Evolutionary conservation across 2,797 vertebrate genomes (phyloP), one percentile per base, ranked within the genome.

Genomic region (Acropternis orthonyx): DNA sequence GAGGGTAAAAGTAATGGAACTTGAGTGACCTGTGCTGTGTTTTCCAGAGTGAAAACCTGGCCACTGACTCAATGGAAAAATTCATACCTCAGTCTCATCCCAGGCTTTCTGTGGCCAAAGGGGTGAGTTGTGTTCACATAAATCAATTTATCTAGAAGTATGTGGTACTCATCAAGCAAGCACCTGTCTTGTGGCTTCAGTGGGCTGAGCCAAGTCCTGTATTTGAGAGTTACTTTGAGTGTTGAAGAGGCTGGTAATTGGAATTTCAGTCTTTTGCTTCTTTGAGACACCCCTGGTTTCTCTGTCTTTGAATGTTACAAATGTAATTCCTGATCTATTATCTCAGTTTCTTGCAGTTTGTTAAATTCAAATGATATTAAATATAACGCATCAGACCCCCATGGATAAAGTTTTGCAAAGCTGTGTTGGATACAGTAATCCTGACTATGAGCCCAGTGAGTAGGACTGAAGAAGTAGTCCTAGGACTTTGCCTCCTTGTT

Each of bases 41-140:
- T 80, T 71, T 28, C 27, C 32, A 8, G 34, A n/a, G n/a, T 34
- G 67, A 34, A 58, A 85, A 39, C 28, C 20, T 51, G 44, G 8
- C 13, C 24, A 3, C 4, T 66, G 66, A 62, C 24, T 18, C 0
- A 0, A 7, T 49, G 28, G 32, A 59, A 32, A 37, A 61, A 8
- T 17, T 34, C 44, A n/a, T 19, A 3, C 11, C 30, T 77, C 4
- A 2, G 55, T 20, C 55, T 74, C 41, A 19, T 41, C 21, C 12
- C 49, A 32, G 55, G 46, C 43, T 52, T 51, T 36, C 26, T 82
- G 71, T 43, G 39, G 19, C 17, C n/a, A 24, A 19, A 69, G 46
- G 22, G 61, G 12, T 28, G 69, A 72, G 61, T 27, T 37, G 52
- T 52, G 30, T 6, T 74, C 16, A 23, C n/a, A 19, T 4, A 28